A percentile compares a stretch with the other conserved stretches of the same genome.
phyloP scores from a whole-genome alignment of 2,888 invertebrate genomes.

The Drosophila meridionalis region DNA sequence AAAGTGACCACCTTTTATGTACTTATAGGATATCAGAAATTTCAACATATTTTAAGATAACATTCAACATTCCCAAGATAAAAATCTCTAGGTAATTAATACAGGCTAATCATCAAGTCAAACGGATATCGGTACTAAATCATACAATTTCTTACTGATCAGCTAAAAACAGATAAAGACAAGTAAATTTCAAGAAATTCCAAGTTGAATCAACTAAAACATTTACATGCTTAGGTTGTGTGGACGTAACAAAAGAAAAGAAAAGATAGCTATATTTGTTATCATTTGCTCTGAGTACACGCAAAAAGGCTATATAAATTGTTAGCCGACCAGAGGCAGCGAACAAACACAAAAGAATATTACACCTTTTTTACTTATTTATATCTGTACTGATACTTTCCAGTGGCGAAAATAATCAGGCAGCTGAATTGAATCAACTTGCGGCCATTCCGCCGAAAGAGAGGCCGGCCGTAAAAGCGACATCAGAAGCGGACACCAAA shows the following conservation, averaged over 20 bases:
- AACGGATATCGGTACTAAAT: too few species aligned
- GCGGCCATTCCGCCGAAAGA: not conserved
- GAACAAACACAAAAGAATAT: constrained; percentile 10
- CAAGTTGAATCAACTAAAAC: too few species aligned
- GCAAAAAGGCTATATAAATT: constrained; percentile 37
- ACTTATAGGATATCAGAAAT: too few species aligned
- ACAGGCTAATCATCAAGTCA: too few species aligned
- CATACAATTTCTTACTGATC: too few species aligned
- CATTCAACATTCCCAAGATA: too few species aligned
- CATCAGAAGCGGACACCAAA: constrained; percentile 39
- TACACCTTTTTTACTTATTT: constrained; percentile 5
- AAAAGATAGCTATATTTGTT: not conserved
- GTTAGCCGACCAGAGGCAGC: constrained; percentile 21
- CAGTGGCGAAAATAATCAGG: constrained; percentile 69
- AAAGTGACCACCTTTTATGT: too few species aligned
- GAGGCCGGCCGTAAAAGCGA: constrained; percentile 40
- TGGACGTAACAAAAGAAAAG: not conserved
- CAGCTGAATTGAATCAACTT: constrained; percentile 74
- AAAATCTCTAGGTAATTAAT: too few species aligned
- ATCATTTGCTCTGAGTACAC: not conserved
- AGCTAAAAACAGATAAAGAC: too few species aligned
- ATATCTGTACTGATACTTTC: constrained; percentile 22
- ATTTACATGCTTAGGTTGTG: too few species aligned
- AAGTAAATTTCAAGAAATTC: too few species aligned
- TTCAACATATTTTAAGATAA: too few species aligned